Evolutionary conservation across 2,113 vertebrate species (phyloP).

Genomic region (Semicossyphus pulcher): DNA sequence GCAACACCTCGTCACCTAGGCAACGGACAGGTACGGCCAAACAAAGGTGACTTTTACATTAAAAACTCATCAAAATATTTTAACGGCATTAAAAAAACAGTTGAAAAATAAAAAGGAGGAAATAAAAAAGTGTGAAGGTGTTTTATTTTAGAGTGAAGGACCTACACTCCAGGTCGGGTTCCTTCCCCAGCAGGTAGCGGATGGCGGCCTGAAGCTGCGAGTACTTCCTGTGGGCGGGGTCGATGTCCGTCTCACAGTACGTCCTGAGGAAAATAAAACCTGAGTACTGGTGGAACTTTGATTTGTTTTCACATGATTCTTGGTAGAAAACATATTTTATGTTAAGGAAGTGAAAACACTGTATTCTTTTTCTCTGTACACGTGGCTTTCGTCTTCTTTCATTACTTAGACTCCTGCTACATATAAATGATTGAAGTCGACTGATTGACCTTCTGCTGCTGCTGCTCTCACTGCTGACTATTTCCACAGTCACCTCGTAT

Average conservation of each 20-base stretch:
- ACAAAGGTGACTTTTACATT: background rate
- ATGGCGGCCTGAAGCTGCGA: conserved; percentile 90
- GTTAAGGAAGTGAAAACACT: too few species aligned
- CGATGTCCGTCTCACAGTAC: conserved; percentile 94
- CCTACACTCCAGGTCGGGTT: conserved; percentile 92
- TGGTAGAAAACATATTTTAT: too few species aligned
- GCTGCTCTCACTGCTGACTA: too few species aligned
- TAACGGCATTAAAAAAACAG: too few species aligned
- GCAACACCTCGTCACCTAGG: conserved; percentile 91
- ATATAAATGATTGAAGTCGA: too few species aligned
- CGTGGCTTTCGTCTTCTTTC: too few species aligned
- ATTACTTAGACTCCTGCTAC: too few species aligned
- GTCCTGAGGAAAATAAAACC: conserved; percentile 83
- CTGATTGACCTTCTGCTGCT: too few species aligned
- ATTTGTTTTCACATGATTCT: too few species aligned
- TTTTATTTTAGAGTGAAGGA: background rate
- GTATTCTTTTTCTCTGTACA: too few species aligned
- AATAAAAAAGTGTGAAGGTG: background rate
- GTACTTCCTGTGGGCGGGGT: conserved; percentile 91
- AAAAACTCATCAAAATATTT: background rate
- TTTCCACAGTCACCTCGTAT: too few species aligned
- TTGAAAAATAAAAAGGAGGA: background rate
- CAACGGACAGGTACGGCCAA: background rate
- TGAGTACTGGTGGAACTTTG: too few species aligned
- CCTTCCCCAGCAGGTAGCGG: conserved; percentile 89